phyloP scores from a whole-genome alignment of 30 jellyfish, hydroid and myxozoan genomes.

The Mastigias papua region DNA sequence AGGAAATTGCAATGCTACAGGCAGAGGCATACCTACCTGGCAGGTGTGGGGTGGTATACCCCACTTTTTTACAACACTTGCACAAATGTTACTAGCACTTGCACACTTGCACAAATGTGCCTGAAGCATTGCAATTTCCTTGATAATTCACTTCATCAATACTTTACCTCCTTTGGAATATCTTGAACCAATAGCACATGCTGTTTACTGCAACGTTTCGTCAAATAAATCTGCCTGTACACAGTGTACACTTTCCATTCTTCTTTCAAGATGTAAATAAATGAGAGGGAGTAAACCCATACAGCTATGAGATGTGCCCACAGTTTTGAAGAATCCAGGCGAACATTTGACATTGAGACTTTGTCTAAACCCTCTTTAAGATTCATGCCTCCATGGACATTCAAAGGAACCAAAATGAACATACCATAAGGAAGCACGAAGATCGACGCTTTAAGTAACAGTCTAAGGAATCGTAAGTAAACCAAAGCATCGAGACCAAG shows the following conservation, averaged over 20 bases:
- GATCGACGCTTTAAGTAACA: slow-evolving; percentile 77
- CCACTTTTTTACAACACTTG: no score
- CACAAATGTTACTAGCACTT: no score
- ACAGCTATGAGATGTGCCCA: slow-evolving; percentile 98
- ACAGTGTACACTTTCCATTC: slow-evolving; percentile 88
- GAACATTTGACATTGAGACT: slow-evolving; percentile 91
- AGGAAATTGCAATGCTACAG: no score
- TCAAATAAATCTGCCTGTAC: slow-evolving; percentile 85
- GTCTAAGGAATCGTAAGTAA: slow-evolving; percentile 80
- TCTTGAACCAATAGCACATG: slow-evolving; percentile 81
- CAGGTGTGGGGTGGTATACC: no score
- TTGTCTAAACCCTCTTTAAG: slow-evolving; percentile 78
- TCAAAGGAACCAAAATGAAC: slow-evolving; percentile 86
- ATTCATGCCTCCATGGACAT: slow-evolving; percentile 83
- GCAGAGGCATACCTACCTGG: no score
- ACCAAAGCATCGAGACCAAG: slow-evolving; percentile 97
- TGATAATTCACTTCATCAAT: no score
- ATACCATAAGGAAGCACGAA: slow-evolving; percentile 91
- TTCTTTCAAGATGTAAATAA: slow-evolving; percentile 60
- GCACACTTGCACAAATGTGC: no score
- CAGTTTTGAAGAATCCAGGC: slow-evolving; percentile 59
- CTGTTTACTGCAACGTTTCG: slow-evolving; percentile 73
- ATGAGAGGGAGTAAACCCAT: slow-evolving; percentile 83
- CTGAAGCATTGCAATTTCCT: no score
- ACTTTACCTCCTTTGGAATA: slow-evolving; percentile 81